Percentiles rank a stretch among this genome's conserved stretches.
Conservation (phyloP, 2,797 vertebrate genomes). For the Botia kubotai region DNA sequence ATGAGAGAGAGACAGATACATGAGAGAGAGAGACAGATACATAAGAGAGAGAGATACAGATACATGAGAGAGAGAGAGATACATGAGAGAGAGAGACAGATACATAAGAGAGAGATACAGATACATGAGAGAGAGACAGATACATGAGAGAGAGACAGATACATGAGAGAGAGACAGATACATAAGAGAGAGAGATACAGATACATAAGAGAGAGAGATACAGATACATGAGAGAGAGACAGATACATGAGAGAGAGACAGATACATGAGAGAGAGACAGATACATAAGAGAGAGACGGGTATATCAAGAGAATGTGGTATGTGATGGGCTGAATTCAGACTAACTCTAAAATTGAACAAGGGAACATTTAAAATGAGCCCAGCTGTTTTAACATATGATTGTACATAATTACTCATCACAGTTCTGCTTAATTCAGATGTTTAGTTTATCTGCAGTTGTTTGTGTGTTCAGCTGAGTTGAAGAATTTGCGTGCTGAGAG, state of each 20-base stretch:
- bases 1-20: not conserved
- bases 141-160: too few species aligned
- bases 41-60: too few species aligned
- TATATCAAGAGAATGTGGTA: too few species aligned
- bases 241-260: not conserved
- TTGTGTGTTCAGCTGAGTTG: conserved; percentile 78
- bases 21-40: not conserved
- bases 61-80: too few species aligned
- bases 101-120: too few species aligned
- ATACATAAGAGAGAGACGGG: too few species aligned
- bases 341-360: too few species aligned
- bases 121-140: not conserved
- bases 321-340: too few species aligned
- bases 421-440: not conserved
- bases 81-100: too few species aligned
- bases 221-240: conserved; percentile 73
- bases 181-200: too few species aligned
- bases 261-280: not conserved
- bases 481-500: conserved; percentile 75
- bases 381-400: not conserved
- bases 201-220: not conserved
- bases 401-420: not conserved
- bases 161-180: not conserved
- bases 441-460: conserved; percentile 31
- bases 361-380: too few species aligned